phyloP scores from a whole-genome alignment of 2,797 vertebrate species.

The Hyperoplus lanceolatus region DNA sequence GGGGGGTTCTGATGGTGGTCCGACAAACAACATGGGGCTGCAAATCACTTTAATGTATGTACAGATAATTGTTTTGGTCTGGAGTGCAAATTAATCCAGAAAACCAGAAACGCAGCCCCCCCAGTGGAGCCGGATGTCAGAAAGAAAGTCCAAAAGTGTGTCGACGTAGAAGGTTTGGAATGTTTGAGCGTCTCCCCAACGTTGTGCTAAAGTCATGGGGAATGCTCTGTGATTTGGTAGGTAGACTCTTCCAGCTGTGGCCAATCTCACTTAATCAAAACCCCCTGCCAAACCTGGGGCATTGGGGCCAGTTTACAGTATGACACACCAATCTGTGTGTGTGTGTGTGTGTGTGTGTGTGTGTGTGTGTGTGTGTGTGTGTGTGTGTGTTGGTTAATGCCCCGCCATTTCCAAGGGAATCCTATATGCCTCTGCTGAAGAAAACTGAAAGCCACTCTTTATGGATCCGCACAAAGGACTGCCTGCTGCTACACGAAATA shows the following conservation, averaged over 20 bases:
- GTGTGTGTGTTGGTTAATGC: background rate
- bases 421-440: conserved; percentile 11
- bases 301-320: background rate
- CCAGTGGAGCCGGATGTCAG: conserved; percentile 53
- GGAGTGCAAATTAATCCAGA: conserved; percentile 46
- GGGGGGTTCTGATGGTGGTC: conserved; percentile 6
- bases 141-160: conserved; percentile 52
- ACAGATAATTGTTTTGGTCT: conserved; percentile 61
- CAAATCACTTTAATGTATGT: conserved; percentile 35
- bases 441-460: conserved; percentile 28
- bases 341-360: conserved; percentile 13
- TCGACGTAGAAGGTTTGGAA: conserved; percentile 69
- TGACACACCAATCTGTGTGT: background rate
- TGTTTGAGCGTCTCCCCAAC: conserved; percentile 58
- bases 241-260: conserved; percentile 30
- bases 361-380: background rate
- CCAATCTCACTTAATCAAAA: conserved; percentile 29
- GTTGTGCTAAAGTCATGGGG: conserved; percentile 46
- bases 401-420: background rate
- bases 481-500: conserved; percentile 15
- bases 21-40: conserved; percentile 9
- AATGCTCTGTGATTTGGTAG: conserved; percentile 16
- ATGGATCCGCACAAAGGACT: background rate
- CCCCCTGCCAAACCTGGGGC: background rate
- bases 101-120: conserved; percentile 14